A percentile compares a stretch with the other conserved stretches of the same genome.
Evolutionary conservation across 2,888 invertebrate species (phyloP).

Genomic region (Lithodes maja): DNA sequence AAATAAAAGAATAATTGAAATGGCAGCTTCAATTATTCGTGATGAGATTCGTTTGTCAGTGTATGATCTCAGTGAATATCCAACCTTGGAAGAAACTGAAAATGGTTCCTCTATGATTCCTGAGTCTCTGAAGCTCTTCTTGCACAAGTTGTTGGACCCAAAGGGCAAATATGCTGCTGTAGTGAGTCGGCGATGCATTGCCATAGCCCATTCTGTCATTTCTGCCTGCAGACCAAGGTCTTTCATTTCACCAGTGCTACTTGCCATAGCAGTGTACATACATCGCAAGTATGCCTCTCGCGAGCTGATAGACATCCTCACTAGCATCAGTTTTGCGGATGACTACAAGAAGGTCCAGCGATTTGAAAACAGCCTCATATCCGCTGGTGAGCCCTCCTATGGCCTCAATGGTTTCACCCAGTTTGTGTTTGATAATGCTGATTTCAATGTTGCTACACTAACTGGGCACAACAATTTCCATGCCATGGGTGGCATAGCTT

Average conservation of each 20-base stretch:
- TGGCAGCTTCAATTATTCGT: constrained; percentile 21
- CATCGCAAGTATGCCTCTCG: constrained; percentile 20
- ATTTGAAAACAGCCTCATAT: constrained; percentile 25
- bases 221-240: constrained; percentile 20
- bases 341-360: constrained; percentile 42
- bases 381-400: constrained; percentile 16
- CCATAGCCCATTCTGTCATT: constrained; percentile 22
- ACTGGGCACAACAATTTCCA: constrained; percentile 54
- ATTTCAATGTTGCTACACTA: constrained; percentile 71
- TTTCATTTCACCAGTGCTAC: constrained; percentile 31
- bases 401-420: constrained; percentile 21
- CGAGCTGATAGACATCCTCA: constrained; percentile 27
- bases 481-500: constrained; percentile 22
- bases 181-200: background rate
- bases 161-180: constrained; percentile 6
- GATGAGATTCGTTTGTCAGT: constrained; percentile 21
- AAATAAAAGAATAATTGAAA: constrained; percentile 25
- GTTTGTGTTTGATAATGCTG: constrained; percentile 70
- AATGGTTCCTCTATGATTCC: constrained; percentile 6
- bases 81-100: constrained; percentile 18
- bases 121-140: constrained; percentile 13
- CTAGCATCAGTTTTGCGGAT: constrained; percentile 21
- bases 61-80: background rate
- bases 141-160: constrained; percentile 10
- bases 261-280: constrained; percentile 26